phyloP scores from a whole-genome alignment of 2,797 vertebrate genomes.

The Apogon hyalosoma region DNA sequence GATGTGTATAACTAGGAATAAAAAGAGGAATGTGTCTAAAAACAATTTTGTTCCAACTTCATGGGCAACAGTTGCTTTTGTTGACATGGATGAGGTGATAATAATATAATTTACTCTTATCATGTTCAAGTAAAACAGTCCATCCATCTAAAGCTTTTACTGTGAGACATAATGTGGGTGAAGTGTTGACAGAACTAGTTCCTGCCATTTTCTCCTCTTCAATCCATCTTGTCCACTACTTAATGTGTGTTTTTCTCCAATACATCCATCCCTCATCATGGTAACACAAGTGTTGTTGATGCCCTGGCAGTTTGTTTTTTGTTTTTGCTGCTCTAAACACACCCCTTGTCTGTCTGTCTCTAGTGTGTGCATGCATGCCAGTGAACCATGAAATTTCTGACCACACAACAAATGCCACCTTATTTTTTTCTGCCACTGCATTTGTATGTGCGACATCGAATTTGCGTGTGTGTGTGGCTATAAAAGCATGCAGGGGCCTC shows the following conservation, averaged over 20 bases:
- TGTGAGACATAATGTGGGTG: slow-evolving; percentile 1
- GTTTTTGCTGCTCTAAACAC: slow-evolving; percentile 47
- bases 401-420: slow-evolving; percentile 26
- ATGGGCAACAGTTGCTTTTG: no score
- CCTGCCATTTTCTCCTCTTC: slow-evolving; percentile 33
- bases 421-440: slow-evolving; percentile 16
- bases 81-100: no score
- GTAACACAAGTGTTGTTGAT: slow-evolving; percentile 30
- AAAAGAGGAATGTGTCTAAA: no score
- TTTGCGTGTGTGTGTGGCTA: slow-evolving; percentile 2
- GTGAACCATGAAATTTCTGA: slow-evolving; percentile 55
- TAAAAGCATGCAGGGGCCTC: slow-evolving; percentile 32
- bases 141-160: slow-evolving; percentile 3
- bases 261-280: slow-evolving; percentile 36
- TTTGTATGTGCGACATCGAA: slow-evolving; percentile 7
- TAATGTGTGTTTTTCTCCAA: slow-evolving; percentile 20
- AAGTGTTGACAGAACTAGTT: slow-evolving; percentile 50
- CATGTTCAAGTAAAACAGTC: no score
- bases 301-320: slow-evolving; percentile 41
- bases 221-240: slow-evolving; percentile 26
- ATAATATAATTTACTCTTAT: no score
- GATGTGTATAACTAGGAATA: no score
- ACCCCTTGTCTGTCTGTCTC: slow-evolving; percentile 46
- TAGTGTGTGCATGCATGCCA: slow-evolving; percentile 30
- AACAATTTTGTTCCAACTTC: no score